Percentiles rank a stretch among this genome's conserved stretches.
These are phyloP conservation scores for Andrena bucephala DNA, from an alignment of 2,888 invertebrate species.

Conservation along the genomic window DNA sequence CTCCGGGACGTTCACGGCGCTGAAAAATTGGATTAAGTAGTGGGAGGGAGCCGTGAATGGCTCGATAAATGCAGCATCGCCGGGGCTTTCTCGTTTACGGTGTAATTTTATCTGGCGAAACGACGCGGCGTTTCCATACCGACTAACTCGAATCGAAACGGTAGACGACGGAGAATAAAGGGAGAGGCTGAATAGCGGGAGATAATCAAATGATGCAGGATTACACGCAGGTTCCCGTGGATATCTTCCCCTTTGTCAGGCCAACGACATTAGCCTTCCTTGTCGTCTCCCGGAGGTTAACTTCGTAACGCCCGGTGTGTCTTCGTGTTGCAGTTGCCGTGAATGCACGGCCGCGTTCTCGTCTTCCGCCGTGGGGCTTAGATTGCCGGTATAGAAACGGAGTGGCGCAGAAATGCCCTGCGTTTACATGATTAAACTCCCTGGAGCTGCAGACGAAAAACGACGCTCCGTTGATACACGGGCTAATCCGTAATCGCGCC, in stretches of 20 bases:
- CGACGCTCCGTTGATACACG: neutral
- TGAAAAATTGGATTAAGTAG: neutral
- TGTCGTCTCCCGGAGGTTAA: slow-evolving; percentile 29
- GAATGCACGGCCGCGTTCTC: slow-evolving; percentile 26
- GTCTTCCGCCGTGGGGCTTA: slow-evolving; percentile 15
- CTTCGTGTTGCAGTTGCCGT: slow-evolving; percentile 17
- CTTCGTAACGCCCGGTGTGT: slow-evolving; percentile 22
- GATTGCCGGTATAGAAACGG: slow-evolving; percentile 24
- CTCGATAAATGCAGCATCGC: neutral
- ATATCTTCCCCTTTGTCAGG: slow-evolving; percentile 47
- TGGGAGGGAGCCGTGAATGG: neutral
- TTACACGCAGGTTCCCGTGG: slow-evolving; percentile 45
- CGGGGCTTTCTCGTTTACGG: neutral
- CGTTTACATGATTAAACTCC: slow-evolving; percentile 36
- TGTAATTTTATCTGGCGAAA: slow-evolving; percentile 22
- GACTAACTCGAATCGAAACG: slow-evolving; percentile 7
- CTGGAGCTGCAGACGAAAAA: neutral
- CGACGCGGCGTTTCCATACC: slow-evolving; percentile 26
- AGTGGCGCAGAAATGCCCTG: neutral
- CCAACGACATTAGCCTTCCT: slow-evolving; percentile 40
- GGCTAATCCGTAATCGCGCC: neutral
- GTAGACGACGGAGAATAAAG: neutral
- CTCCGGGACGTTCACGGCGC: neutral
- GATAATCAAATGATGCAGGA: slow-evolving; percentile 54
- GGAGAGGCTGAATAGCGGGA: slow-evolving; percentile 38